A percentile compares a stretch with the other conserved stretches of the same genome.
phyloP scores from a whole-genome alignment of 1,140 invertebrate species.

The Lordiphosa mommai region DNA sequence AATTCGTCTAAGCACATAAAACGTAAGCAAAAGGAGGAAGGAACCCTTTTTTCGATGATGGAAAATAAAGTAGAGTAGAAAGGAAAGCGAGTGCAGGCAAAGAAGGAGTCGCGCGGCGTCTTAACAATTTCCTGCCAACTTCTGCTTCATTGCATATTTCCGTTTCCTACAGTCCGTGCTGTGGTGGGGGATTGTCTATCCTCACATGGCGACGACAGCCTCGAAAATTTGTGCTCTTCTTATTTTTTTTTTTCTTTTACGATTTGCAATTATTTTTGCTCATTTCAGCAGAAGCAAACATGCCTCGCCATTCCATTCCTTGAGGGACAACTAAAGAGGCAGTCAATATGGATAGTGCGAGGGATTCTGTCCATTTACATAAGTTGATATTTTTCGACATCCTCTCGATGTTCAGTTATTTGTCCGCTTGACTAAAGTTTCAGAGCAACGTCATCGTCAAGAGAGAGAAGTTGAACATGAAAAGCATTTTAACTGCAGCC shows the following conservation, averaged over 20 bases:
- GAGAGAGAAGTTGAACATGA: slow-evolving; percentile 50
- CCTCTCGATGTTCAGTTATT: slow-evolving; percentile 45
- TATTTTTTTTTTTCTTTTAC: slow-evolving; percentile 53
- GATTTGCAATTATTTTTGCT: slow-evolving; percentile 77
- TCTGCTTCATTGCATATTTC: slow-evolving; percentile 77
- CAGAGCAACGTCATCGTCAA: slow-evolving; percentile 7
- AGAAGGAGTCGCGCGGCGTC: slow-evolving; percentile 44
- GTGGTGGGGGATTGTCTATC: background rate
- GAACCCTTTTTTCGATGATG: slow-evolving; percentile 69
- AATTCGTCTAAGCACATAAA: slow-evolving; percentile 72
- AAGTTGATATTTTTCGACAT: slow-evolving; percentile 69
- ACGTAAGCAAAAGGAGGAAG: slow-evolving; percentile 27
- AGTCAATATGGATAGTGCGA: slow-evolving; percentile 13
- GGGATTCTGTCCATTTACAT: slow-evolving; percentile 55
- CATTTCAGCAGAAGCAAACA: slow-evolving; percentile 76
- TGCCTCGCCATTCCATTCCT: slow-evolving; percentile 69
- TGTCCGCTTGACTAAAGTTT: slow-evolving; percentile 55
- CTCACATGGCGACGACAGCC: slow-evolving; percentile 38
- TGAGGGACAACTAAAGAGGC: slow-evolving; percentile 51
- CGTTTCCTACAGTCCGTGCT: slow-evolving; percentile 51
- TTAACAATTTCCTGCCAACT: slow-evolving; percentile 77
- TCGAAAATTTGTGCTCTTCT: slow-evolving; percentile 27
- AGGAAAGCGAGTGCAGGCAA: slow-evolving; percentile 10
- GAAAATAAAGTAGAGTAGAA: slow-evolving; percentile 52
- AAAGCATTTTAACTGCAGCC: slow-evolving; percentile 67